phyloP scores from a whole-genome alignment of 2,113 vertebrate genomes.

The Petrocephalus zakoni region DNA sequence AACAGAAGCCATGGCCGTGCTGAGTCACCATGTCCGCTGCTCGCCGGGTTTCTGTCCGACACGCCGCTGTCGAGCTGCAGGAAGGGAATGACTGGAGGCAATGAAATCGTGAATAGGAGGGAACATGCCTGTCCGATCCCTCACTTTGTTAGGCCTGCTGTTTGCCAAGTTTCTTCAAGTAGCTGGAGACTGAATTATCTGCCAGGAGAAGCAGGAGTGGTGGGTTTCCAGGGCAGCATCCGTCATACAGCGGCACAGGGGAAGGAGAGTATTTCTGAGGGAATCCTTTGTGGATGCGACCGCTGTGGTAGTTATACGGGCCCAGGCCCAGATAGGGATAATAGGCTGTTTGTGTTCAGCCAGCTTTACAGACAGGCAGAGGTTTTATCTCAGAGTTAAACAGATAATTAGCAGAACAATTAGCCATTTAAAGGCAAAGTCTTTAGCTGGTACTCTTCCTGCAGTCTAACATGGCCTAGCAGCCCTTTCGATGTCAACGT shows the following conservation, averaged over 20 bases:
- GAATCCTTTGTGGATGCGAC: not conserved
- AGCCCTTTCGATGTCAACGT: not conserved
- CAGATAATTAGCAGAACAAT: not conserved
- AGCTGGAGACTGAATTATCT: not conserved
- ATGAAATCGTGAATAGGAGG: not conserved
- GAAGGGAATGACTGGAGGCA: not conserved
- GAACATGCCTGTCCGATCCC: not conserved
- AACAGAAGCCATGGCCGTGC: not conserved
- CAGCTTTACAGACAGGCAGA: not conserved
- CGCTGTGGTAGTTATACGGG: not conserved
- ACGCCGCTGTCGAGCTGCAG: not conserved
- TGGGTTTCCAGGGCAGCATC: not conserved
- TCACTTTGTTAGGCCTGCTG: not conserved
- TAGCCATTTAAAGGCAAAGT: not conserved
- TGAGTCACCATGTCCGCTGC: not conserved
- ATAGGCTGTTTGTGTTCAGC: not conserved
- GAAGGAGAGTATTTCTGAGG: not conserved
- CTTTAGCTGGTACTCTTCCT: not conserved
- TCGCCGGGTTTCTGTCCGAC: not conserved
- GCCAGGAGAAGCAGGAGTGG: not conserved
- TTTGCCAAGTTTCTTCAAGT: not conserved
- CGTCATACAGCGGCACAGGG: not conserved
- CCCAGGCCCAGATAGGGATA: not conserved
- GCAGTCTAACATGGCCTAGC: not conserved
- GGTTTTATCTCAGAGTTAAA: not conserved